Evolutionary conservation across 1,140 invertebrate genomes (phyloP), one percentile per base, ranked within the genome.

Genomic region (Trichomalopsis sarcophagae): DNA sequence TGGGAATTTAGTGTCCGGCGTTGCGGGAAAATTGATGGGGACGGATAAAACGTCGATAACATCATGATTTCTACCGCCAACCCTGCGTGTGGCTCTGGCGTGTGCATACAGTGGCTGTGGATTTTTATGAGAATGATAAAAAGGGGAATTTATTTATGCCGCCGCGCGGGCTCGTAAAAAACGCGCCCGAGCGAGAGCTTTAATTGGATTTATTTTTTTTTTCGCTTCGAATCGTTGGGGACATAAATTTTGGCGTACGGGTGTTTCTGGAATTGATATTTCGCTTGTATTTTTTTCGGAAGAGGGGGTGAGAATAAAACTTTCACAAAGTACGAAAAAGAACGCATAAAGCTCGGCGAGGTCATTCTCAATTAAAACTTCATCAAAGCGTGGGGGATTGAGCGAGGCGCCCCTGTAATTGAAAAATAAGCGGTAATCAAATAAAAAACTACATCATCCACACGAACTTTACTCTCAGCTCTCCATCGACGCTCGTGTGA

Each of bases 391-490:
- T 30, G 3, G 13, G 62, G 30, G 27, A 27, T 27, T 30, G 36
- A 75, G 73, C 30, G 17, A 74, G 10, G 13, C 13, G 10, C 14
- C 13, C 2, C 4, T 21, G 14, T 47, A 76, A 82, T 82, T 74
- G 73, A 75, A 82, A 82, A 82, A 82, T 76, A 82, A 76, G 4
- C 55, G 36, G 23, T 82, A 76, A 82, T 76, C 23, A n/a, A 75
- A 82, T 82, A n/a, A 82, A 69, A 79, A 69, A 55, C 13, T 30
- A 9, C 9, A 14, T 13, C 13, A n/a, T n/a, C 23, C 4, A 14
- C 68, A 17, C 11, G 6, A 81, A 71, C 68, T 81, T 27, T 81
- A 81, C 55, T 68, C 33, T 80, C 30, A 68, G n/a, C 21, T 36
- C 66, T 27, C 40, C 40, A 14, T 62, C 6, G 6, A 7, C 0